Evolutionary conservation across 2,113 vertebrate genomes (phyloP), one percentile per base, ranked within the genome.

Genomic region (Geococcyx californianus): DNA sequence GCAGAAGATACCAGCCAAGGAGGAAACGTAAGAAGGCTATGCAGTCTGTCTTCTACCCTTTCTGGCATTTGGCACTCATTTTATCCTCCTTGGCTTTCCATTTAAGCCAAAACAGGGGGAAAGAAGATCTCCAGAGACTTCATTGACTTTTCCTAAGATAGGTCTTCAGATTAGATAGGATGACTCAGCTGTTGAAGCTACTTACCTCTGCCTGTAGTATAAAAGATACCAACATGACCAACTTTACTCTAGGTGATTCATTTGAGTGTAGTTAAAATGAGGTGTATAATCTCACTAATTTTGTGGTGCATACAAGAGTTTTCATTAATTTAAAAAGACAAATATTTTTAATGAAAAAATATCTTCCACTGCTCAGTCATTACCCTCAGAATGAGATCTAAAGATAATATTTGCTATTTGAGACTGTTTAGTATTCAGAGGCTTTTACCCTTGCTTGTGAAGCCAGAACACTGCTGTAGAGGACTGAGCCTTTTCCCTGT

Each of bases 1-100:
- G 10, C 33, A 6, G 11, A 76, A 40, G 28, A 3, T 21, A 63
- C 7, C 16, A 1, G 15, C 13, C 13, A 13, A 14, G 38, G 23
- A 67, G 34, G 33, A 72, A 47, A 10, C 10, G 2, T 19, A 17
- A 16, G 36, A 28, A 26, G 8, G 23, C 8, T 10, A 31, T 81
- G 8, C 0, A 1, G 12, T 36, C 33, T 55, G 7, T 84, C 63
- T 86, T 55, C 51, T 42, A 10, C 13, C 20, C 0, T 1, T 20
- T 76, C 38, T 64, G 33, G 63, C 3, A 10, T 33, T 74, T 38
- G 8, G 9, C 38, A 8, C 23, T 55, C 69, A 13, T 0, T 83
- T 63, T 44, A 14, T 49, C 16, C 33, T 54, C 64, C 59, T 25
- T 72, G 38, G 19, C 20, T 18, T 79, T 29, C 15, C 10, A 8